Evolutionary conservation across 2,888 invertebrate species (phyloP).

Genomic region (Linnaemya tessellans): DNA sequence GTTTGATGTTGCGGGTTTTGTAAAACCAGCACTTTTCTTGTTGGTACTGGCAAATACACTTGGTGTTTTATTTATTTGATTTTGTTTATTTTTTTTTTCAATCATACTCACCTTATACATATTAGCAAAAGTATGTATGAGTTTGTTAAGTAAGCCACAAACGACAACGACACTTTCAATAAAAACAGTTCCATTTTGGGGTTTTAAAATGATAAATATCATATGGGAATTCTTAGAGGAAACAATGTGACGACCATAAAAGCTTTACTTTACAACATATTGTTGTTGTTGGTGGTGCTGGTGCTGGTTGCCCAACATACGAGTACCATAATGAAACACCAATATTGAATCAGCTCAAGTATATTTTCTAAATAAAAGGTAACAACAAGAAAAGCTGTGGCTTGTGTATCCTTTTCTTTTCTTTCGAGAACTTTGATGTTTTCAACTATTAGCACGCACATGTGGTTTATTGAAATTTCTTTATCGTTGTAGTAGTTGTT

Average conservation of each 20-base stretch:
- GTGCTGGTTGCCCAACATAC: constrained; percentile 41
- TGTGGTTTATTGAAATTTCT: constrained; percentile 70
- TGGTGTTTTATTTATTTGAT: neutral
- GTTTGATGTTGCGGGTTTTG: constrained; percentile 54
- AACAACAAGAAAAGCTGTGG: neutral
- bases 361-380: constrained; percentile 4
- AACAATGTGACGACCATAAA: constrained; percentile 64
- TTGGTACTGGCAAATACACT: constrained; percentile 11
- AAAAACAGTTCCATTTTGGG: constrained; percentile 67
- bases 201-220: constrained; percentile 71
- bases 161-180: constrained; percentile 69
- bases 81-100: constrained; percentile 16
- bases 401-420: constrained; percentile 9
- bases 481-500: constrained; percentile 54
- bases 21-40: constrained; percentile 65
- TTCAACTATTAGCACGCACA: constrained; percentile 73
- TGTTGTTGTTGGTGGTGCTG: constrained; percentile 46
- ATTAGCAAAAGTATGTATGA: constrained; percentile 48
- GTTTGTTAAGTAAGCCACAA: constrained; percentile 50
- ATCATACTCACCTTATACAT: constrained; percentile 6
- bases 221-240: constrained; percentile 68
- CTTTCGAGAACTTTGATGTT: constrained; percentile 62
- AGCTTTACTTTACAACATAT: constrained; percentile 44
- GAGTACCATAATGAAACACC: constrained; percentile 49
- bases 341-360: constrained; percentile 26